Evolutionary conservation across 2,113 vertebrate species (phyloP).

Genomic region (Syngnathus scovelli): DNA sequence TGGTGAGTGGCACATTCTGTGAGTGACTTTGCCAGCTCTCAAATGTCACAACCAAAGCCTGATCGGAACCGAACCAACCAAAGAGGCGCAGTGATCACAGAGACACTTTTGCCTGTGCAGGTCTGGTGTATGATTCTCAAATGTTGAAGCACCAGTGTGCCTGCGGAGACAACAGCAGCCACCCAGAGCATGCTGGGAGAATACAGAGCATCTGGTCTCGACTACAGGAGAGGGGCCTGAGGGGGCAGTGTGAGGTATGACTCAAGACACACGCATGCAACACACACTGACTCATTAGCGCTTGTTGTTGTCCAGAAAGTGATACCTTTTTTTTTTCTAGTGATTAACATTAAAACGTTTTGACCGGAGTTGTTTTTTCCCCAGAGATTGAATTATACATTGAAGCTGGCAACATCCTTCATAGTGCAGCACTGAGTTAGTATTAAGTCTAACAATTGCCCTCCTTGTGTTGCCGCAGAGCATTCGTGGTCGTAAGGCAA

Average conservation of each 20-base stretch:
- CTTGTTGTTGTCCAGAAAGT: background rate
- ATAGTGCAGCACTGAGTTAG: background rate
- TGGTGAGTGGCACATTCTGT: slow-evolving; percentile 60
- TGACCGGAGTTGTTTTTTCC: background rate
- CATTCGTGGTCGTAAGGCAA: slow-evolving; percentile 83
- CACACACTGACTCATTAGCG: background rate
- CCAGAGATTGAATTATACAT: background rate
- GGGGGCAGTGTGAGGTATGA: slow-evolving; percentile 86
- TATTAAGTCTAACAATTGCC: background rate
- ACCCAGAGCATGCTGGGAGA: slow-evolving; percentile 91
- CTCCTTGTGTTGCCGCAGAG: slow-evolving; percentile 61
- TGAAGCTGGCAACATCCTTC: background rate
- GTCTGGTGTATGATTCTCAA: slow-evolving; percentile 88
- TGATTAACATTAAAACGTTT: background rate
- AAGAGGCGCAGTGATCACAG: background rate
- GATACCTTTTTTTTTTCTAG: background rate
- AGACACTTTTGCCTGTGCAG: slow-evolving; percentile 53
- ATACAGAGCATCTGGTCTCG: slow-evolving; percentile 98
- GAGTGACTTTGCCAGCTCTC: background rate
- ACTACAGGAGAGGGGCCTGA: slow-evolving; percentile 87
- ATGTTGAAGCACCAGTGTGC: slow-evolving; percentile 96
- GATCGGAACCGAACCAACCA: background rate
- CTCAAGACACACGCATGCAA: background rate
- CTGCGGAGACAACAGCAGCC: slow-evolving; percentile 92
- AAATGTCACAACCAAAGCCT: background rate